phyloP scores from a whole-genome alignment of 2,113 vertebrate species.

The Leucosticte australis region DNA sequence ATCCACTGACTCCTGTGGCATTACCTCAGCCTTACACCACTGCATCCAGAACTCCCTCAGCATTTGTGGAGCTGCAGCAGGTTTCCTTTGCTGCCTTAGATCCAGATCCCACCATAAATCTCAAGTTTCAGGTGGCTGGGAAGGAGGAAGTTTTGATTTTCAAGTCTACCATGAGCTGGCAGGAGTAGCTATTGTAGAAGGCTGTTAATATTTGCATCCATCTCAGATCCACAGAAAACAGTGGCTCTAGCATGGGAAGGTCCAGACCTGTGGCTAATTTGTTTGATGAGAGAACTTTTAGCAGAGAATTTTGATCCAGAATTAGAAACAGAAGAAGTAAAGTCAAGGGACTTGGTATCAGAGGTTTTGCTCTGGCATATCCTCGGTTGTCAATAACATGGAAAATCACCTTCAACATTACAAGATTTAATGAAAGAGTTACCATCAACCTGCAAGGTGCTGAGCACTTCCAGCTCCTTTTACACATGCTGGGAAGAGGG shows the following conservation, averaged over 20 bases:
- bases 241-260: background rate
- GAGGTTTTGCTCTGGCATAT: background rate
- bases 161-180: background rate
- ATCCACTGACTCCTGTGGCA: background rate
- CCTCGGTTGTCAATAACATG: background rate
- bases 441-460: background rate
- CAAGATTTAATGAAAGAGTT: background rate
- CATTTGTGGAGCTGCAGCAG: background rate
- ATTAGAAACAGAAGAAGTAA: background rate
- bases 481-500: background rate
- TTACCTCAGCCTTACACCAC: constrained; percentile 9
- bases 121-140: background rate
- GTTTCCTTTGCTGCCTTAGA: constrained; percentile 3
- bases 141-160: background rate
- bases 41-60: background rate
- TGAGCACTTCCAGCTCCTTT: background rate
- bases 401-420: background rate
- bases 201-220: background rate
- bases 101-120: constrained; percentile 10
- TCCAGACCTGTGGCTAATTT: background rate
- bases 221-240: background rate
- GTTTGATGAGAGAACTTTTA: background rate
- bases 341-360: background rate
- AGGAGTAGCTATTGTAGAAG: background rate
- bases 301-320: background rate